Evolutionary conservation across 2,888 invertebrate species (phyloP).

Genomic region (Melikaiella ostensackeni): DNA sequence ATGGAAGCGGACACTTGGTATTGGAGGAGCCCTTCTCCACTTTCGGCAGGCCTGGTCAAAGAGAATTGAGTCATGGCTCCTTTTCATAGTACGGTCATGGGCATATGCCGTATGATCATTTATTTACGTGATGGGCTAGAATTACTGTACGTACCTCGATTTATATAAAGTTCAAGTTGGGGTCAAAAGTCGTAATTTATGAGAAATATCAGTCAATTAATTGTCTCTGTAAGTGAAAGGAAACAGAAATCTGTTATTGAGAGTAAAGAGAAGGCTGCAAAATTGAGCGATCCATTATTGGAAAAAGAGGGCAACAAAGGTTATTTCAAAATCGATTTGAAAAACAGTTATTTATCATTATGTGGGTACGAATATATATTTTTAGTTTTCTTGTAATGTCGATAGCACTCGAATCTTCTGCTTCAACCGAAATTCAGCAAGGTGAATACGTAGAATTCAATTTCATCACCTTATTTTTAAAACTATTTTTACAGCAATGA

Average conservation of each 20-base stretch:
- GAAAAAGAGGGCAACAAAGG: background rate
- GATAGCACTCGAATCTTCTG: background rate
- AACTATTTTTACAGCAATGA: background rate
- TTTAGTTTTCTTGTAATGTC: background rate
- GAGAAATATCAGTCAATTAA: slow-evolving; percentile 1
- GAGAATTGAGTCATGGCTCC: background rate
- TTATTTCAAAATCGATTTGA: background rate
- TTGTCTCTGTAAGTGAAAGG: background rate
- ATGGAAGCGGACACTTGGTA: no score
- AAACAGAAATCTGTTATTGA: background rate
- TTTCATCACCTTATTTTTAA: background rate
- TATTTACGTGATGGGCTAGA: background rate
- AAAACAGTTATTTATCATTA: background rate
- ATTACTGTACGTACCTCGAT: background rate
- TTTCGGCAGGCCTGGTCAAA: no score
- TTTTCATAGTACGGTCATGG: background rate
- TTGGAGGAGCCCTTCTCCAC: no score
- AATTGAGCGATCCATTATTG: background rate
- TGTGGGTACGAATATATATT: background rate
- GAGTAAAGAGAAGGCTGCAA: background rate
- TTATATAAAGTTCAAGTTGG: slow-evolving; percentile 1
- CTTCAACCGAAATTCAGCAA: background rate
- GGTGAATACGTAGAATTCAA: background rate
- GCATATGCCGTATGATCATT: background rate
- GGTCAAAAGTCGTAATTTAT: slow-evolving; percentile 11